Conservation (phyloP, 1,140 invertebrate species). For the Kradibia gibbosae region DNA sequence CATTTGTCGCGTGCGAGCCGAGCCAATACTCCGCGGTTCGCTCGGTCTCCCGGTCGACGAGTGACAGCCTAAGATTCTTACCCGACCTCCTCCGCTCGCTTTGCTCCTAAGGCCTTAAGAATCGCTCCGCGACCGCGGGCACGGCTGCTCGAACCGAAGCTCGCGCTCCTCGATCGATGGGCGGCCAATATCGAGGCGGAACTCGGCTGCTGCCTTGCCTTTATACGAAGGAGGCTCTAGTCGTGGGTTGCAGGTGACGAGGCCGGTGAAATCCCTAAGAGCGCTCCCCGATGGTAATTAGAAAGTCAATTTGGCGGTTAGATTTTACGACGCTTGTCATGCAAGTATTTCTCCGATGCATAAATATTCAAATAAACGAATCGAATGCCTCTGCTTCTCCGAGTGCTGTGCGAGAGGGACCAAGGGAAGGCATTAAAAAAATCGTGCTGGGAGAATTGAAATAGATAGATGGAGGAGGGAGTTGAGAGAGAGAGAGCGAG, state of each 20-base stretch:
- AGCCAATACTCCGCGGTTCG: not conserved
- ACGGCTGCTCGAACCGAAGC: conserved; percentile 28
- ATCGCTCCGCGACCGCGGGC: not conserved
- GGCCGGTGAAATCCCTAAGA: not conserved
- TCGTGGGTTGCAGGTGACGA: not conserved
- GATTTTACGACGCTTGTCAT: not conserved
- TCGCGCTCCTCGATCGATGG: not conserved
- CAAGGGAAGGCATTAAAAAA: not conserved
- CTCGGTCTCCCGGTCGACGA: not conserved
- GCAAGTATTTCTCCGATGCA: not conserved
- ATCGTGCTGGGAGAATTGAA: not conserved
- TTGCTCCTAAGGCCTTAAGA: not conserved
- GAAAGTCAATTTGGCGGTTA: conserved; percentile 6
- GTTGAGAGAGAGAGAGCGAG: not conserved
- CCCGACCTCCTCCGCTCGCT: not conserved
- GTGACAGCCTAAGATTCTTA: not conserved
- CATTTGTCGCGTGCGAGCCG: not conserved
- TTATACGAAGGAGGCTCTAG: not conserved
- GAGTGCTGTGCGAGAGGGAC: not conserved
- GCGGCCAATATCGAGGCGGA: not conserved
- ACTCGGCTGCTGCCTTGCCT: conserved; percentile 5
- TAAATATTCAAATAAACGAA: not conserved
- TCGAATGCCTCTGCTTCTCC: not conserved
- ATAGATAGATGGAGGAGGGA: not conserved
- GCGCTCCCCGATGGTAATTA: not conserved